phyloP scores from a whole-genome alignment of 2,888 invertebrate species.

The Dasysyrphus albostriatus region DNA sequence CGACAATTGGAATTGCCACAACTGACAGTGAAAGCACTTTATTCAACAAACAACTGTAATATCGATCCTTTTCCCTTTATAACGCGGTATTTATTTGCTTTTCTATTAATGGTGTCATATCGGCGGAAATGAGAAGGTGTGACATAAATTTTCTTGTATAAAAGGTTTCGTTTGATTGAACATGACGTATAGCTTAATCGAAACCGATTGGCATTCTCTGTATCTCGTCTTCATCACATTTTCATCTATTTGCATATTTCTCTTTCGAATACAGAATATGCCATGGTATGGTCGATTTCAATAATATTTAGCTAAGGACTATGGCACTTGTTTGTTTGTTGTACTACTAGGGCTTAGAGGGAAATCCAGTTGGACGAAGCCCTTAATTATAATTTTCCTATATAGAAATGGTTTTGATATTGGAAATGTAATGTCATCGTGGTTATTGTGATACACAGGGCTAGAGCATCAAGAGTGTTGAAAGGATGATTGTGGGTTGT shows the following conservation, averaged over 20 bases:
- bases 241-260: conserved; percentile 52
- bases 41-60: conserved; percentile 51
- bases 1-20: neutral
- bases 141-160: conserved; percentile 29
- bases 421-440: conserved; percentile 3
- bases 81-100: conserved; percentile 22
- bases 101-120: conserved; percentile 28
- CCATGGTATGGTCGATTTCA: conserved; percentile 13
- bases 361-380: conserved; percentile 37
- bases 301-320: conserved; percentile 31
- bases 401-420: conserved; percentile 16
- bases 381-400: conserved; percentile 52
- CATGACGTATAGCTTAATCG: conserved; percentile 33
- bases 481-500: conserved; percentile 14
- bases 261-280: conserved; percentile 18
- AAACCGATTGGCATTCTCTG: conserved; percentile 58
- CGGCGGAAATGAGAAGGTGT: conserved; percentile 3
- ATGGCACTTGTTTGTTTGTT: conserved; percentile 36
- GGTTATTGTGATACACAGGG: neutral
- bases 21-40: conserved; percentile 47
- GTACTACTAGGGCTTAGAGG: conserved; percentile 38
- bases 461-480: neutral
- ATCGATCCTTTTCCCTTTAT: conserved; percentile 29
- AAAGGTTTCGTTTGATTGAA: conserved; percentile 33
- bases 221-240: conserved; percentile 6